Percentiles rank a stretch among this genome's conserved stretches.
These are phyloP conservation scores for Drosophila neoperkinsi DNA, from an alignment of 2,888 invertebrate genomes.

Conservation along the genomic window DNA sequence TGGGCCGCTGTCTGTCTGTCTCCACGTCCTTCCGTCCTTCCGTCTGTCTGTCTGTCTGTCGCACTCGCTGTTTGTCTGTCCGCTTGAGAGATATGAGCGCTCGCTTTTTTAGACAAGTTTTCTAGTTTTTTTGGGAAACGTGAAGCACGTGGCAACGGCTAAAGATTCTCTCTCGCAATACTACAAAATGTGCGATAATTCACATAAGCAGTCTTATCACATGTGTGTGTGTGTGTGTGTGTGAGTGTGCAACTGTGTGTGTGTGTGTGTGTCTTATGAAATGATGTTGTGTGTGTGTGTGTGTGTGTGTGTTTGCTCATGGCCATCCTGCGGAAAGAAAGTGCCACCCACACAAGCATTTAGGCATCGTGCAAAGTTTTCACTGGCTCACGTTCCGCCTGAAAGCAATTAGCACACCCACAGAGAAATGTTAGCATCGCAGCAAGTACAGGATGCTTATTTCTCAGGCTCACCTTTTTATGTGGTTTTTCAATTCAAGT, in stretches of 20 bases:
- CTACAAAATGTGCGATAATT: constrained; percentile 79
- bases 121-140: constrained; percentile 58
- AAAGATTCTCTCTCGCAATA: constrained; percentile 54
- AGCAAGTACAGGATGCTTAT: not conserved
- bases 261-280: not conserved
- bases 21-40: constrained; percentile 6
- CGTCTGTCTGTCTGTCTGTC: constrained; percentile 30
- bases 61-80: constrained; percentile 2
- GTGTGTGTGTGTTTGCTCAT: constrained; percentile 9
- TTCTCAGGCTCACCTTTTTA: not conserved
- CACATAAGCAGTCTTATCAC: constrained; percentile 78
- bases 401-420: constrained; percentile 70
- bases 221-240: constrained; percentile 31
- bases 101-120: constrained; percentile 78
- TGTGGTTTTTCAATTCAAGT: not conserved
- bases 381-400: constrained; percentile 70
- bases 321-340: constrained; percentile 72
- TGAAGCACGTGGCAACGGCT: constrained; percentile 19
- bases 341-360: constrained; percentile 65
- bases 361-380: constrained; percentile 73
- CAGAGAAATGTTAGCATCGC: constrained; percentile 43
- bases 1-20: constrained; percentile 27
- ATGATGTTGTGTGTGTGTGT: constrained; percentile 35
- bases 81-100: constrained; percentile 69
- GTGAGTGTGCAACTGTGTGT: not conserved